Evolutionary conservation across 1,140 invertebrate species (phyloP).

Genomic region (Ostrea edulis): DNA sequence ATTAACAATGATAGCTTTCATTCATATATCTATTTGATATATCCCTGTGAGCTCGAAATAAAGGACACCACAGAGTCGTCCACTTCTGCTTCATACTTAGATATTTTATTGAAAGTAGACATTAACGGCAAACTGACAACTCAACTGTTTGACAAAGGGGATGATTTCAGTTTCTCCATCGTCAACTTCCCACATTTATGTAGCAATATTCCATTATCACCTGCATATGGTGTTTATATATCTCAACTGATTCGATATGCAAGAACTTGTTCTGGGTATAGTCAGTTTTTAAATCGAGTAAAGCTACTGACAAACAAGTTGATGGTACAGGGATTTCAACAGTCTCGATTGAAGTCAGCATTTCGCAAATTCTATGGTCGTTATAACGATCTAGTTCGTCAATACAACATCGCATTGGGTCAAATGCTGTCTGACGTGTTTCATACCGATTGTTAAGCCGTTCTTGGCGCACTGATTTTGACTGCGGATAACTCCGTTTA

Average conservation of each 20-base stretch:
- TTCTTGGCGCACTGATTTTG: neutral
- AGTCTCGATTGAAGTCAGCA: too few species aligned
- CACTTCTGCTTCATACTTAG: neutral
- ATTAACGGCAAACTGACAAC: neutral
- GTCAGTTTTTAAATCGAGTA: neutral
- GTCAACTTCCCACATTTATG: neutral
- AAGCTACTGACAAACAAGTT: neutral
- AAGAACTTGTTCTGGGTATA: neutral
- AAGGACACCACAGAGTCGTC: neutral
- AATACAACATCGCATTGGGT: neutral
- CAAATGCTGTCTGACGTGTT: neutral
- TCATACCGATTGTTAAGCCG: too few species aligned
- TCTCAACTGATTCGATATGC: neutral
- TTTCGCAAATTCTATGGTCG: neutral
- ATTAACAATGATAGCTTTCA: neutral
- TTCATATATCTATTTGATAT: neutral
- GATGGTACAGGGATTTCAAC: neutral
- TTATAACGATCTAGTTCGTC: too few species aligned
- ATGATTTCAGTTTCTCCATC: neutral
- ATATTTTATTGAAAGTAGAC: neutral
- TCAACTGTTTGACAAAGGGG: neutral
- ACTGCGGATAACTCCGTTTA: neutral
- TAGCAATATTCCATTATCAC: neutral
- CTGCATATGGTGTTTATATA: neutral
- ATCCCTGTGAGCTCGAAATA: neutral